These are phyloP conservation scores for Melanostigma gelatinosum DNA, from an alignment of 2,113 vertebrate species.

Conservation along the genomic window DNA sequence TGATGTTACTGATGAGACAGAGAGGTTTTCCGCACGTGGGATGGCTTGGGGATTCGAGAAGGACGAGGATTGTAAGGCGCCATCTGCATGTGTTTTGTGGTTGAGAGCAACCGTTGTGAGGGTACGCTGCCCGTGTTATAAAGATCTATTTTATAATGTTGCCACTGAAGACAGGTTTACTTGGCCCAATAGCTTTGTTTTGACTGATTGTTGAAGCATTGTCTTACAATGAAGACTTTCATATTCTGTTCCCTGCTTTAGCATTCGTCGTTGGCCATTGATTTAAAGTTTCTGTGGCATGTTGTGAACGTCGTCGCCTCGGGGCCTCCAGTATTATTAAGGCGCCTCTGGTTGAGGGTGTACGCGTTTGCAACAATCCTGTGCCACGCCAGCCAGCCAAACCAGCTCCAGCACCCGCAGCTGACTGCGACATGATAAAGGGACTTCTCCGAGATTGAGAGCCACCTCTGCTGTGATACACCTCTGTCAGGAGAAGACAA, in stretches of 20 bases:
- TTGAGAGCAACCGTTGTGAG: background rate
- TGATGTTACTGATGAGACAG: constrained; percentile 38
- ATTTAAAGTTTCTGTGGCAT: background rate
- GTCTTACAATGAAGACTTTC: background rate
- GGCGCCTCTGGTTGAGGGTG: background rate
- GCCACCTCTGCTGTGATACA: constrained; percentile 60
- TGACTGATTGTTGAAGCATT: too few relatives aligned
- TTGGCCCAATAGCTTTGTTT: too few relatives aligned
- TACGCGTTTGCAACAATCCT: constrained; percentile 5
- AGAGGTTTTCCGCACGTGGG: constrained; percentile 17
- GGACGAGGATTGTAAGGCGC: background rate
- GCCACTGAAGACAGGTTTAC: too few relatives aligned
- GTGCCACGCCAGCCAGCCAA: background rate
- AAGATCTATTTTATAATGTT: too few relatives aligned
- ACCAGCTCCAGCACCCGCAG: constrained; percentile 5
- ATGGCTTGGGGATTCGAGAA: background rate
- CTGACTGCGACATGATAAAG: constrained; percentile 57
- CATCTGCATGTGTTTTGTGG: constrained; percentile 25
- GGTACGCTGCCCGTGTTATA: too few relatives aligned
- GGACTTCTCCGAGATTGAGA: constrained; percentile 64
- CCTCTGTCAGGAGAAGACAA: constrained; percentile 65
- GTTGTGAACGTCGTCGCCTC: background rate
- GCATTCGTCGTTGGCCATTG: background rate
- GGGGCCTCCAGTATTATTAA: background rate
- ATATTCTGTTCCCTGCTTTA: too few relatives aligned